Evolutionary conservation across 2,888 invertebrate species (phyloP).

Genomic region (Eupithecia abbreviata): DNA sequence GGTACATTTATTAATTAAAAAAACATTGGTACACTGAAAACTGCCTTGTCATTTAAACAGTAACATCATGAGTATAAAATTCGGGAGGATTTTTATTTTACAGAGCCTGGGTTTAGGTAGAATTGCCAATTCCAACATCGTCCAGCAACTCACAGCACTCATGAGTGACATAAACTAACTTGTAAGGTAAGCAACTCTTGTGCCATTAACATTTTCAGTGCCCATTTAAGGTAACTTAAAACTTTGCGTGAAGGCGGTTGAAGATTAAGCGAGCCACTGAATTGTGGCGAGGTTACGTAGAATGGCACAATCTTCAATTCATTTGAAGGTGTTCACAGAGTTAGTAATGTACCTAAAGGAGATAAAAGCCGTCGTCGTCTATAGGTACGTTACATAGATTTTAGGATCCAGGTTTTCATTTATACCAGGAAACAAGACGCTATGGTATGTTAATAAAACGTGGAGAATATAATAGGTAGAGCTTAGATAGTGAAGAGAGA

Average conservation of each 20-base stretch:
- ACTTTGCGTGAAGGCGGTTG: background rate
- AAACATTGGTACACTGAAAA: background rate
- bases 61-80: slow-evolving; percentile 14
- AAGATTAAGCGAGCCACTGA: background rate
- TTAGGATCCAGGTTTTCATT: background rate
- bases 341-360: background rate
- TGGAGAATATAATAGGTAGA: background rate
- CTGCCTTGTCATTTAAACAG: no score
- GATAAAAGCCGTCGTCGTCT: background rate
- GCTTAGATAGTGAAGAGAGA: background rate
- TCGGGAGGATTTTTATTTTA: slow-evolving; percentile 24
- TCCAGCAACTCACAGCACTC: background rate
- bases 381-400: background rate
- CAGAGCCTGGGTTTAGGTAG: background rate
- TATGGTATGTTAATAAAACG: background rate
- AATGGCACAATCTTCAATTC: background rate
- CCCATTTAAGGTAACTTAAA: background rate
- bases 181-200: background rate
- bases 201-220: background rate
- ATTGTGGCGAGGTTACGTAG: background rate
- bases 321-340: background rate
- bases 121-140: background rate
- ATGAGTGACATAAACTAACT: background rate
- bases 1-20: background rate
- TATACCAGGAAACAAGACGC: background rate